Conservation (phyloP, 2,888 invertebrate genomes). For the Hypselothyrea guttata region DNA sequence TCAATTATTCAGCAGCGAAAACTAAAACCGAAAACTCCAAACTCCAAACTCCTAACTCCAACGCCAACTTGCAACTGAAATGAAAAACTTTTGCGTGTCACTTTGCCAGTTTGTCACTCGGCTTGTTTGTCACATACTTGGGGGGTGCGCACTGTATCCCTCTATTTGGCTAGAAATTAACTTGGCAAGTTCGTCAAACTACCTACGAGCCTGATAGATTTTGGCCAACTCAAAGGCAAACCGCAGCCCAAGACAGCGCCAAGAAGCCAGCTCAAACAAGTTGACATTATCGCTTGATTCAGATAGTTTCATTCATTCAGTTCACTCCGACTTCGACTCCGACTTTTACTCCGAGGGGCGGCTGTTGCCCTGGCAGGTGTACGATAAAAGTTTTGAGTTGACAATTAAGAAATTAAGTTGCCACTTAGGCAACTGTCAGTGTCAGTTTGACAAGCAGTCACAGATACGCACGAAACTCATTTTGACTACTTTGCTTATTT, state of each 20-base stretch:
- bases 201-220: constrained; percentile 14
- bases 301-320: constrained; percentile 50
- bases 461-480: constrained; percentile 47
- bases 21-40: constrained; percentile 14
- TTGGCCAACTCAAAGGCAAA: constrained; percentile 60
- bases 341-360: neutral
- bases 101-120: constrained; percentile 61
- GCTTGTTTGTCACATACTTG: constrained; percentile 35
- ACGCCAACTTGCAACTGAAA: constrained; percentile 20
- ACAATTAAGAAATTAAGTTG: constrained; percentile 82
- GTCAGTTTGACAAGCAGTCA: constrained; percentile 80
- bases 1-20: constrained; percentile 60
- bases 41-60: neutral
- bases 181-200: constrained; percentile 52
- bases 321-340: neutral
- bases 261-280: constrained; percentile 40
- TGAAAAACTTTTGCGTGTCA: constrained; percentile 54
- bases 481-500: constrained; percentile 27
- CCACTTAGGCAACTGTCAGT: constrained; percentile 79
- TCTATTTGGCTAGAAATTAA: constrained; percentile 49
- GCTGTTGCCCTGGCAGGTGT: constrained; percentile 54
- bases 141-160: constrained; percentile 6
- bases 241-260: constrained; percentile 48
- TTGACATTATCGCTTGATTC: constrained; percentile 36
- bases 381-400: constrained; percentile 74